Base-by-base conservation (phyloP, 2,797 vertebrate species). In the Clarias pachynema region DNA sequence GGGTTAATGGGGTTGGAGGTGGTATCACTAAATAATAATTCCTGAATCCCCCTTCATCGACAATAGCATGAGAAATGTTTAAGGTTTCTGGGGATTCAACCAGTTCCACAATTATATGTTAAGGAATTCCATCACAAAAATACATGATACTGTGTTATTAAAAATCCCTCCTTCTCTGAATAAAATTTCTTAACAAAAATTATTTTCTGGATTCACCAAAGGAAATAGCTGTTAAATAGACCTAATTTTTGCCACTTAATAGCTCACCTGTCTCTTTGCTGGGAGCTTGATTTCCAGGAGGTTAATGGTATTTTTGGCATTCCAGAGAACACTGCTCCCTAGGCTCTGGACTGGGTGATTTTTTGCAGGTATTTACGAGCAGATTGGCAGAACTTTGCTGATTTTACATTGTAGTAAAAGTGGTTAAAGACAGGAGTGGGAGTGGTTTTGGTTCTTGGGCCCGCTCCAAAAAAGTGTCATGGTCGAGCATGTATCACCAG, bases 381-480 rank as follows among this genome's bases (percentile, higher is more conserved):
- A 85, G 56, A 59, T 77, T 82, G 85, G 62, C 65, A 83, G 73
- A 82, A 78, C 74, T 53, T 72, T 82, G 53, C 79, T 59, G 57
- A 65, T 84, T 81, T 86, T 75, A 57, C 73, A 60, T 49, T 77
- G 57, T 72, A 72, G 74, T 79, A 65, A 86, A 79, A 78, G 74
- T 83, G 57, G 37, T 79, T 29, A 26, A 86, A 69, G 56, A 68
- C 31, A 34, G 63, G 24, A 79, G 63, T 79, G 62, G 83, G 74
- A 68, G 84, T 56, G 80, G 73, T 83, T 87, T 79, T 37, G 57
- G 49, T 68, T 66, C 63, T 90, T 90, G 88, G 89, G 88, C 81
- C 20, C 16, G 70, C 63, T 89, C 88, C 89, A 89, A 89, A 79
- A 87, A 90, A 85, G 86, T 87, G 88, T 89, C 90, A 89, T 68